These are phyloP conservation scores for Manacus vitellinus DNA, from an alignment of 2,113 vertebrate genomes.

Conservation along the genomic window DNA sequence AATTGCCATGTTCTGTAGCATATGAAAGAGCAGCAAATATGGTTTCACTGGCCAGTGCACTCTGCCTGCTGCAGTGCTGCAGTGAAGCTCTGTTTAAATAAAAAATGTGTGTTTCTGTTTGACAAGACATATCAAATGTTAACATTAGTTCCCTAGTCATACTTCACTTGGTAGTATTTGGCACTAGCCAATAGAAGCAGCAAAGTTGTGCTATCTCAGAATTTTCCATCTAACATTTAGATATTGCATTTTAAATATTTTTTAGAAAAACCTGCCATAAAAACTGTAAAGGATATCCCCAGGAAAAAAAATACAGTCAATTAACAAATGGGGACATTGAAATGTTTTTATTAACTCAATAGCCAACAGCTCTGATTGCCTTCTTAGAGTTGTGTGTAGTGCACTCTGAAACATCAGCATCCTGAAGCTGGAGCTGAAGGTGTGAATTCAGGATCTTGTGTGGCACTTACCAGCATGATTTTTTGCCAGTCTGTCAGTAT, in stretches of 20 bases:
- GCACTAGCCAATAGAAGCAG: neutral
- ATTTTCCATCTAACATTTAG: neutral
- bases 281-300: neutral
- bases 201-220: neutral
- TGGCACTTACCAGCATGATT: neutral
- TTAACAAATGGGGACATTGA: neutral
- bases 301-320: neutral
- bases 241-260: neutral
- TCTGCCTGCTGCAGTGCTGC: neutral
- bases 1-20: neutral
- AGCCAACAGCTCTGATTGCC: neutral
- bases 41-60: neutral
- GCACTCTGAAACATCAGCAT: neutral
- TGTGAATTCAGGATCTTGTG: neutral
- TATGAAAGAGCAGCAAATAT: neutral
- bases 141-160: neutral
- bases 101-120: neutral
- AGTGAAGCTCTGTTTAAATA: neutral
- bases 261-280: neutral
- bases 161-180: neutral
- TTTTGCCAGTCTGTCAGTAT: neutral
- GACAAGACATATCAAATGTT: neutral
- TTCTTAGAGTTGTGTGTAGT: neutral
- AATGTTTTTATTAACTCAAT: neutral
- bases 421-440: fast-evolving